phyloP scores from a whole-genome alignment of 2,797 vertebrate genomes.

The Myoxocephalus aenaeus region DNA sequence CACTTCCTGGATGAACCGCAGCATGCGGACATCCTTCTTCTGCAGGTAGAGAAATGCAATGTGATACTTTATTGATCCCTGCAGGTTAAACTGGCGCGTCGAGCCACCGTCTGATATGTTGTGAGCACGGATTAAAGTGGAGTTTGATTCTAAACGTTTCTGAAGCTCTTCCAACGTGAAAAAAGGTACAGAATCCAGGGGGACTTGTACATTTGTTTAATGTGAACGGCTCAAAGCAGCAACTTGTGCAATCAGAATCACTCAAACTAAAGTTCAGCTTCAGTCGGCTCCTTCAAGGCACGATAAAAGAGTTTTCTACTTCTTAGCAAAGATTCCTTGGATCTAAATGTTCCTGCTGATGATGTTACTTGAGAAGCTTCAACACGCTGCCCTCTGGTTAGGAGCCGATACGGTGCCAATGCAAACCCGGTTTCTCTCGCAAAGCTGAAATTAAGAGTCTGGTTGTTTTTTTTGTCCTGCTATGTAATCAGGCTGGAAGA shows the following conservation, averaged over 20 bases:
- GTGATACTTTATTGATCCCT: slow-evolving; percentile 29
- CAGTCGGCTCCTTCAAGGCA: not conserved
- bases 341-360: slow-evolving; percentile 9
- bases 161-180: not conserved
- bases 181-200: not conserved
- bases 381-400: not conserved
- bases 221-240: slow-evolving; percentile 3
- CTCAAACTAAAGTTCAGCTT: slow-evolving; percentile 3
- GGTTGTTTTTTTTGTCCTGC: not conserved
- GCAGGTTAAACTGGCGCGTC: slow-evolving; percentile 22
- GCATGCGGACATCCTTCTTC: slow-evolving; percentile 97
- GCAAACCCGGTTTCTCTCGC: slow-evolving; percentile 20
- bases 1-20: slow-evolving; percentile 97
- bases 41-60: slow-evolving; percentile 59
- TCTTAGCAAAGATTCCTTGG: slow-evolving; percentile 12
- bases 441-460: slow-evolving; percentile 37
- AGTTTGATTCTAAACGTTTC: not conserved
- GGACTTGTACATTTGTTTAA: not conserved
- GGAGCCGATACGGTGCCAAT: slow-evolving; percentile 23
- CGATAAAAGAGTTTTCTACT: not conserved
- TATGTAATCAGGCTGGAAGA: slow-evolving; percentile 58
- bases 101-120: not conserved
- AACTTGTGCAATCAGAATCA: slow-evolving; percentile 3
- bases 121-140: not conserved
- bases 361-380: not conserved